Conservation (phyloP, 2,113 vertebrate species). For the Rhinopomastus cyanomelas region DNA sequence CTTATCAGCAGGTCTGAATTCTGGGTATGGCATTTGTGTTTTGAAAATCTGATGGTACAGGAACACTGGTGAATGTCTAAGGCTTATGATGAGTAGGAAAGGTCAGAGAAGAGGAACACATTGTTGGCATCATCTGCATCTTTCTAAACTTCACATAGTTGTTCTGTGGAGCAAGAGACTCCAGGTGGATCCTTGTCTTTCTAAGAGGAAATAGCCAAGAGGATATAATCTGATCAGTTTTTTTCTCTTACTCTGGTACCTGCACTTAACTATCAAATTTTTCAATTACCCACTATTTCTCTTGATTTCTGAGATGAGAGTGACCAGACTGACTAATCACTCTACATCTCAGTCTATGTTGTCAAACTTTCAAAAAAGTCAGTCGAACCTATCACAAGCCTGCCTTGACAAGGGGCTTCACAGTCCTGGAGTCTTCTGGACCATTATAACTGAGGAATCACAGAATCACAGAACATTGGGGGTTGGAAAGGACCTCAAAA, state of each 20-base stretch:
- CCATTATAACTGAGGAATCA: neutral
- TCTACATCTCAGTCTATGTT: neutral
- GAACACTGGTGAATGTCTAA: neutral
- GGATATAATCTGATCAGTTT: no score
- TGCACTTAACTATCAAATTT: neutral
- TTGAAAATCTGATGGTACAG: neutral
- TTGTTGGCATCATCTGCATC: neutral
- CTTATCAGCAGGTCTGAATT: neutral
- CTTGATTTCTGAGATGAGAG: neutral
- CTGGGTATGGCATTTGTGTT: neutral
- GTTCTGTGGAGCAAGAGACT: neutral
- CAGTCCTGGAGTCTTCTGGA: neutral
- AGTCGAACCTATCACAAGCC: no score
- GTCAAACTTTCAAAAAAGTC: neutral
- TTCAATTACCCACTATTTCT: neutral
- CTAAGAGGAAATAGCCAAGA: neutral
- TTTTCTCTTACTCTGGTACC: neutral
- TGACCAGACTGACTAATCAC: constrained; percentile 13
- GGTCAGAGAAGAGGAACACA: neutral
- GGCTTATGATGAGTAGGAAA: neutral
- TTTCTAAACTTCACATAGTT: neutral
- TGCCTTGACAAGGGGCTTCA: no score
- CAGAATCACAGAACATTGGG: no score
- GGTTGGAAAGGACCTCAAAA: no score
- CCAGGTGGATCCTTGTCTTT: neutral